A percentile compares a stretch with the other conserved stretches of the same genome.
phyloP scores from a whole-genome alignment of 2,888 invertebrate species.

The Opisthograptis luteolata region DNA sequence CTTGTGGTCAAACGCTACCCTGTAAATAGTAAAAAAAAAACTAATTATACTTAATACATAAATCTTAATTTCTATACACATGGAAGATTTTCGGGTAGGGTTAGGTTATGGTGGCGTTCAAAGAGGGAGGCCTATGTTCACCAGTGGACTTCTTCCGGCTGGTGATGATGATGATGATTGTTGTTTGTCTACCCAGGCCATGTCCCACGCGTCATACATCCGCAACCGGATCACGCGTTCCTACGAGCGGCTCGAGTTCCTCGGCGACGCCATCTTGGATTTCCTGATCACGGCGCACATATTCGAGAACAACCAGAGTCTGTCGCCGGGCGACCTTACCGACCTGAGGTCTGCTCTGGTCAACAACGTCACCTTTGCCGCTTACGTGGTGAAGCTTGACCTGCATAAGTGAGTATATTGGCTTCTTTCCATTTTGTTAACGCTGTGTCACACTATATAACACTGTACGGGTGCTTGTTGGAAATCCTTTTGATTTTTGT shows the following conservation, averaged over 20 bases:
- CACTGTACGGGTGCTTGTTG: too few species aligned
- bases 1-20: too few species aligned
- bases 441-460: too few species aligned
- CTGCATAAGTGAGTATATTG: conserved; percentile 89
- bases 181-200: conserved; percentile 81
- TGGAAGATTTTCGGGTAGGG: too few species aligned
- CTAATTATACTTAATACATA: too few species aligned
- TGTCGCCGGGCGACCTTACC: conserved; percentile 94
- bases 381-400: conserved; percentile 92
- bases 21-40: too few species aligned
- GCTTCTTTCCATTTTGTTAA: too few species aligned
- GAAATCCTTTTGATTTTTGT: too few species aligned
- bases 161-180: background rate
- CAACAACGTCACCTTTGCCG: conserved; percentile 97
- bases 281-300: conserved; percentile 95
- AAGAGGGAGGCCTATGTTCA: too few species aligned
- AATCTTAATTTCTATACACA: too few species aligned
- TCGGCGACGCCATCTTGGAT: conserved; percentile 96
- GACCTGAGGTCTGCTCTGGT: conserved; percentile 97
- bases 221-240: conserved; percentile 92
- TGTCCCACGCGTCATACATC: conserved; percentile 96
- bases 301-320: conserved; percentile 88
- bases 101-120: too few species aligned
- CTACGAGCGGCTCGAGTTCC: conserved; percentile 95
- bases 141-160: too few species aligned